These are phyloP conservation scores for Bombus superbus DNA, from an alignment of 1,140 invertebrate species.

Conservation along the genomic window DNA sequence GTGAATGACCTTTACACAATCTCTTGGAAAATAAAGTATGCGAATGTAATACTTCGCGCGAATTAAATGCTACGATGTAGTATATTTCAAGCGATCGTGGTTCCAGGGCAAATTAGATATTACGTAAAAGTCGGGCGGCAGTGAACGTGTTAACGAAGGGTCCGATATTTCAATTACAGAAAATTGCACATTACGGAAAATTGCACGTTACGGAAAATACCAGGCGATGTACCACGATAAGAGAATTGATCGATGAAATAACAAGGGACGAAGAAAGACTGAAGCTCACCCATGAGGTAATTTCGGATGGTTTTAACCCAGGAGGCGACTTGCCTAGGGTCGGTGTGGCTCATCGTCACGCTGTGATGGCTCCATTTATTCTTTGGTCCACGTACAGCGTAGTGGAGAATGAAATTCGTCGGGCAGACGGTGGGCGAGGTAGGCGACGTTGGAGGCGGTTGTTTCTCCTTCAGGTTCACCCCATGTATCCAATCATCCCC, in stretches of 20 bases:
- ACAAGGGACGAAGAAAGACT: neutral
- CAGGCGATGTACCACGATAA: neutral
- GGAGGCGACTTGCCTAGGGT: constrained; percentile 85
- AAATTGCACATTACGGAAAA: neutral
- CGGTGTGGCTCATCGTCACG: constrained; percentile 85
- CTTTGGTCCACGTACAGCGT: constrained; percentile 84
- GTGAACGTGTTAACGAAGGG: too few relatives aligned
- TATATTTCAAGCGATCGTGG: neutral
- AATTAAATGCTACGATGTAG: too few relatives aligned
- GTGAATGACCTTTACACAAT: too few relatives aligned
- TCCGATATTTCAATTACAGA: neutral
- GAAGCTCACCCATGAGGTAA: constrained; percentile 81
- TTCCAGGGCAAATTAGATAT: neutral
- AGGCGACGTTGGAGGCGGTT: constrained; percentile 46
- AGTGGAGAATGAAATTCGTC: constrained; percentile 86
- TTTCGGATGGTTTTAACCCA: constrained; percentile 86
- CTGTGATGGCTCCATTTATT: constrained; percentile 85
- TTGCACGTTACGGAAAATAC: neutral
- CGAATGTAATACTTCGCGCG: too few relatives aligned
- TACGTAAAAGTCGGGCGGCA: too few relatives aligned
- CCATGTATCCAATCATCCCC: constrained; percentile 75
- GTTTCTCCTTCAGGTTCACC: constrained; percentile 60
- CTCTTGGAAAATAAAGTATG: too few relatives aligned
- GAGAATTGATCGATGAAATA: neutral
- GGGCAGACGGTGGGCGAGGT: constrained; percentile 74